Conservation (phyloP, 2,888 invertebrate species). For the Habrosyne pyritoides region DNA sequence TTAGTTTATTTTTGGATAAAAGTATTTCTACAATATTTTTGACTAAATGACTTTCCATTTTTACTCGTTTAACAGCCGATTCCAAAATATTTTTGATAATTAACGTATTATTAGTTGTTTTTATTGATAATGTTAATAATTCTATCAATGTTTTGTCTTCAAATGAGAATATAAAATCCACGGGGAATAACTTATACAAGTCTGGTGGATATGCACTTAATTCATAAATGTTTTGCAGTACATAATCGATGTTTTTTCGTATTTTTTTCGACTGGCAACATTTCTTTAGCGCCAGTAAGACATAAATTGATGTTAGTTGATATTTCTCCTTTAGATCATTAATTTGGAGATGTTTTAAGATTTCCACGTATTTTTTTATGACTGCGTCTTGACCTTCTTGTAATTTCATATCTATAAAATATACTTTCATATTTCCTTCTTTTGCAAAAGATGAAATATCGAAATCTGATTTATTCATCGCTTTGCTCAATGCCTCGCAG, state of each 20-base stretch:
- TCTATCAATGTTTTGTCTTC: slow-evolving; percentile 54
- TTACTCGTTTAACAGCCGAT: slow-evolving; percentile 69
- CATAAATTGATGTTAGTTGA: slow-evolving; percentile 66
- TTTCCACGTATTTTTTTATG: slow-evolving; percentile 50
- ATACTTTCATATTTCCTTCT: slow-evolving; percentile 45
- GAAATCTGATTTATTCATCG: slow-evolving; percentile 56
- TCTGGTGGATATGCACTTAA: slow-evolving; percentile 68
- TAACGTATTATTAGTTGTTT: slow-evolving; percentile 56
- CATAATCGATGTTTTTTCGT: slow-evolving; percentile 53
- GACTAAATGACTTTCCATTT: slow-evolving; percentile 62
- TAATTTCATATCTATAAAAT: slow-evolving; percentile 44
- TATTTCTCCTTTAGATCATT: slow-evolving; percentile 68
- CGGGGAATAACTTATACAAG: slow-evolving; percentile 68
- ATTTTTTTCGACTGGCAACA: slow-evolving; percentile 60
- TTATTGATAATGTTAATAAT: slow-evolving; percentile 63
- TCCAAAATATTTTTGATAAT: slow-evolving; percentile 64
- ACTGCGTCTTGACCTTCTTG: slow-evolving; percentile 42
- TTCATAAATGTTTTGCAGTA: slow-evolving; percentile 66
- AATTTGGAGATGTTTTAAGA: slow-evolving; percentile 60
- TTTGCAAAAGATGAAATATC: slow-evolving; percentile 52
- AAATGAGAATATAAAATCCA: slow-evolving; percentile 63
- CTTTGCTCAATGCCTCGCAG: slow-evolving; percentile 55
- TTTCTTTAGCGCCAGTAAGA: slow-evolving; percentile 65
- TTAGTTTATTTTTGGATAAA: slow-evolving; percentile 48
- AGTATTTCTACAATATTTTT: slow-evolving; percentile 65